Evolutionary conservation across 2,797 vertebrate species (phyloP), one percentile per base, ranked within the genome.

Genomic region (Sebastes diploproa): DNA sequence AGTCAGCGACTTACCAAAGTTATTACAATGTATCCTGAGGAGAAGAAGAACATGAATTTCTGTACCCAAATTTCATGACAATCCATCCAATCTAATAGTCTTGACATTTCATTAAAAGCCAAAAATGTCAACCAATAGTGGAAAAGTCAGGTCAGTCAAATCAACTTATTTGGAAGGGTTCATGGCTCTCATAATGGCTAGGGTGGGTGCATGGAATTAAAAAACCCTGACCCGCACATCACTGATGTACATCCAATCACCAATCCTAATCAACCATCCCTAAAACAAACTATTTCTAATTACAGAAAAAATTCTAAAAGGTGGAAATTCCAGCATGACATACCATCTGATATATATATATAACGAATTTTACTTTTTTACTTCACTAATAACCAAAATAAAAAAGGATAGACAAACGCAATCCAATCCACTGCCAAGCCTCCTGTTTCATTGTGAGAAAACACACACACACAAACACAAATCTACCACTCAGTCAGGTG

Each of bases 401-500:
- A 55, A 68, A 6, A 36, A 4, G 6, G n/a, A 58, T 2, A 42
- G 50, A 75, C 0, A 70, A 59, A 59, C 1, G 6, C 0, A 60
- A 16, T 59, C 11, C 7, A 30, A 29, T 25, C 42, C 64, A 54
- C 23, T n/a, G 8, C 63, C 38, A 52, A 22, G 32, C 52, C 55
- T 78, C 13, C 2, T 16, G 55, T 56, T 59, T 71, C 62, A 34
- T 7, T 30, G 64, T 18, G 12, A 30, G n/a, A 22, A 67, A 61
- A 29, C 6, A 36, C 50, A 38, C 58, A 74, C 63, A 75, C 63
- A 78, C 34, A 36, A 12, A 36, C 62, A 72, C 54, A 68, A 36
- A 46, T 63, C 52, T 12, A 61, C 61, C 13, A 13, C 36, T 60
- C 13, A 38, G 30, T 79, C 68, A 86, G 85, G 68, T 54, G 75